Base-by-base conservation (phyloP, 2,888 invertebrate genomes). In the Drosophila nigricruria region DNA sequence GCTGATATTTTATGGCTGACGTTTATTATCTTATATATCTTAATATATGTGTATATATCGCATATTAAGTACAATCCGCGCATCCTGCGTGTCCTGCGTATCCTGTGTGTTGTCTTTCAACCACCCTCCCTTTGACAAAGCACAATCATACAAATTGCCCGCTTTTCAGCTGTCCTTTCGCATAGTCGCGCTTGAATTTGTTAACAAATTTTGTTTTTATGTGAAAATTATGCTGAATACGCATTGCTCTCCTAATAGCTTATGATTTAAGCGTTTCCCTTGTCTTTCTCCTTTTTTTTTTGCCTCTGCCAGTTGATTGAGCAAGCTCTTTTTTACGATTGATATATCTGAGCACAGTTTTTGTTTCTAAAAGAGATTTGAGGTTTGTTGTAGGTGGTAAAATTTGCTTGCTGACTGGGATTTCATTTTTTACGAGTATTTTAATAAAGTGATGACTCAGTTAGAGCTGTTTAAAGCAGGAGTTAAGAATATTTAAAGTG, bases 161-260 rank as follows among this genome's bases (percentile, higher is more conserved):
- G 63, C 16, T 30, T 66, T 53, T 47, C 63, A 45, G 57, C 25
- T 43, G 60, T 36, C 45, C 58, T 77, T 67, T 75, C 53, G 52
- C 52, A 52, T 57, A 54, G 53, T 32, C 52, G 54, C 32, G 49
- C 9, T 64, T 36, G 43, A 73, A 56, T 79, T 69, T 77, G 62
- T 68, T 71, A 63, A 78, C 71, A 87, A 87, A 84, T 89, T 82
- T 64, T 40, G 64, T 30, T 78, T 82, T 86, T 89, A 86, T 86
- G 88, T 9, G 78, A 76, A 85, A 78, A 76, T 89, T 86, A 89
- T 86, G 85, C 90, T 86, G 86, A 85, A 74, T 73, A 70, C 70
- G 77, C 82, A 71, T 57, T 63, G 74, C 70, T 69, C 58, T 52
- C 27, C 67, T 79, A 89, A 89, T 89, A 67, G 79, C 75, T 71